Base-by-base conservation (phyloP, 1,140 invertebrate species). In the Pteromalus puparum region DNA sequence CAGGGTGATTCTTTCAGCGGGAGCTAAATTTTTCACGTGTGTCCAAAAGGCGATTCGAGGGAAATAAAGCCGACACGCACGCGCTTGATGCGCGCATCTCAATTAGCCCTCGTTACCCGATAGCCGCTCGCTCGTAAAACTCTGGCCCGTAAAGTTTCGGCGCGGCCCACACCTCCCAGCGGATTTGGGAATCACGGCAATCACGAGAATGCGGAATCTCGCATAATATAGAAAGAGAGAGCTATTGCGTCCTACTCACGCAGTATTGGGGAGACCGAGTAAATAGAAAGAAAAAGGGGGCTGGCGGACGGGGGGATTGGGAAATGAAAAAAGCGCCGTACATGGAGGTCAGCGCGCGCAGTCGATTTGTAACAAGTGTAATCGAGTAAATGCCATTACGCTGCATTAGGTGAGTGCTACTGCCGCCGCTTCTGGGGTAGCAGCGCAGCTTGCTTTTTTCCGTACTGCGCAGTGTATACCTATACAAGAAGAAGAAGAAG, bases 331-430 rank as follows among this genome's bases (percentile, higher is more conserved):
- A 78, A 78, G 53, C 12, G 13, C 76, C 21, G 3, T 21, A n/a
- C 4, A 7, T 5, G 53, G 74, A n/a, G 24, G 74, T 24, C 74
- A 46, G 42, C 74, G 28, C n/a, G 42, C 42, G 18, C 42, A 42
- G 34, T 82, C 80, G 80, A 82, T 82, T 82, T 82, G 80, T 82
- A 82, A 82, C 80, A 82, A 82, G 70, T 74, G 80, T 74, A 82
- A 82, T 82, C 68, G 80, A 82, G 80, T 82, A 82, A 82, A 74
- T 74, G 30, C 46, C 80, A 74, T 81, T 81, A 72, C 38, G 38
- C 42, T 74, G 73, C 73, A 74, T 77, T 77, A 77, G 46, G 30
- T 26, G 68, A 67, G 38, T 53, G 38, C 30, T 26, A 30, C 30
- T 18, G 15, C 21, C 15, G 68, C 26, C 15, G 68, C 72, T 28